A percentile compares a stretch with the other conserved stretches of the same genome.
phyloP scores from a whole-genome alignment of 2,113 vertebrate species.

The Mastomys coucha region DNA sequence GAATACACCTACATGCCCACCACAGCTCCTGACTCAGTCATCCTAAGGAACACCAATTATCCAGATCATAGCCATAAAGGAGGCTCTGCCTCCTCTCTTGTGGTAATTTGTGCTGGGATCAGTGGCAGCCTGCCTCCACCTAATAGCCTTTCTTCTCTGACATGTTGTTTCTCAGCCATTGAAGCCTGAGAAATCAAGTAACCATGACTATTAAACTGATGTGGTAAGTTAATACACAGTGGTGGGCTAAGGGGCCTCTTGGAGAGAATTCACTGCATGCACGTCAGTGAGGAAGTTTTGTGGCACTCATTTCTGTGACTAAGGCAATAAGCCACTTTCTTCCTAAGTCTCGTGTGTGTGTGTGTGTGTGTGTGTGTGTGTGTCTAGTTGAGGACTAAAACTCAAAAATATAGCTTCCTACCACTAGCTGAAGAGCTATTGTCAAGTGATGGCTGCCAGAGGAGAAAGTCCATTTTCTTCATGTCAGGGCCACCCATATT shows the following conservation, averaged over 20 bases:
- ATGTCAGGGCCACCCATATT: not conserved
- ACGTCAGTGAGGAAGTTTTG: not conserved
- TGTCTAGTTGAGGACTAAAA: not conserved
- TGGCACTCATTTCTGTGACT: not conserved
- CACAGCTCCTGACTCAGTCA: not conserved
- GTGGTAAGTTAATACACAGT: not conserved
- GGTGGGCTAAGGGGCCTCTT: not conserved
- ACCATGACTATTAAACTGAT: not conserved
- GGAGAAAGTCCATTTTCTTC: not conserved
- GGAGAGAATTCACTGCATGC: not conserved
- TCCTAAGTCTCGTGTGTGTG: not conserved
- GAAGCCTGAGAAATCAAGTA: constrained; percentile 28
- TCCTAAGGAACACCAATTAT: not conserved
- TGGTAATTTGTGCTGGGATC: not conserved
- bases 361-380: too few species aligned
- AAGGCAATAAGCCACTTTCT: not conserved
- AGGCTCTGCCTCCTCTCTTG: not conserved
- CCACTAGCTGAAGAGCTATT: not conserved
- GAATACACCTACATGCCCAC: not conserved
- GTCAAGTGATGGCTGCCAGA: not conserved
- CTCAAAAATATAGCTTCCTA: not conserved
- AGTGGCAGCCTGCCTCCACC: not conserved
- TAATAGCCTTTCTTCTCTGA: not conserved
- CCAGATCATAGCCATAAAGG: constrained; percentile 3
- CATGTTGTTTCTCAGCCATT: not conserved